Evolutionary conservation across 2,797 vertebrate genomes (phyloP).

Genomic region (Thalassophryne amazonica): DNA sequence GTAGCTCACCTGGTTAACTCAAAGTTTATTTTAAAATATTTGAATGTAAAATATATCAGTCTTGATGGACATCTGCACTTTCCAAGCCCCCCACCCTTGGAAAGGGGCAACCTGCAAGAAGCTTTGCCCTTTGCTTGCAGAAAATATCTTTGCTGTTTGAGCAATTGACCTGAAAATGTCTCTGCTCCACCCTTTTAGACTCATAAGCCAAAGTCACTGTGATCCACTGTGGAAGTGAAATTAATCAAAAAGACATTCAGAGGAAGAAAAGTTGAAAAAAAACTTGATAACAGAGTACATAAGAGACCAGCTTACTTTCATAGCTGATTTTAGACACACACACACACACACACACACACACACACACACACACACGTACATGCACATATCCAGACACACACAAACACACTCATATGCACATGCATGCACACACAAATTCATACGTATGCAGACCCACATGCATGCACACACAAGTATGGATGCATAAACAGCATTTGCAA

Average conservation of each 20-base stretch:
- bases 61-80: background rate
- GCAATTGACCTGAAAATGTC: constrained; percentile 21
- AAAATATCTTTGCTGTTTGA: constrained; percentile 22
- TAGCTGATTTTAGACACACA: background rate
- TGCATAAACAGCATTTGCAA: background rate
- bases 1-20: too few relatives aligned
- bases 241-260: constrained; percentile 25
- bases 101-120: background rate
- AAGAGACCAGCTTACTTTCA: background rate
- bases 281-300: background rate
- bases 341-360: background rate
- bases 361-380: background rate
- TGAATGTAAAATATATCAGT: too few relatives aligned
- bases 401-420: background rate
- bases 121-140: constrained; percentile 14
- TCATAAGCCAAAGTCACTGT: constrained; percentile 5
- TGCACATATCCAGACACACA: background rate
- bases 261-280: constrained; percentile 8
- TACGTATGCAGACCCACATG: background rate
- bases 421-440: background rate
- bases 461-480: background rate
- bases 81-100: too few relatives aligned
- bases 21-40: too few relatives aligned
- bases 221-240: constrained; percentile 25
- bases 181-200: constrained; percentile 3